Percentiles rank a stretch among this genome's conserved stretches.
phyloP scores from a whole-genome alignment of 2,113 vertebrate species.

The Guaruba guarouba region DNA sequence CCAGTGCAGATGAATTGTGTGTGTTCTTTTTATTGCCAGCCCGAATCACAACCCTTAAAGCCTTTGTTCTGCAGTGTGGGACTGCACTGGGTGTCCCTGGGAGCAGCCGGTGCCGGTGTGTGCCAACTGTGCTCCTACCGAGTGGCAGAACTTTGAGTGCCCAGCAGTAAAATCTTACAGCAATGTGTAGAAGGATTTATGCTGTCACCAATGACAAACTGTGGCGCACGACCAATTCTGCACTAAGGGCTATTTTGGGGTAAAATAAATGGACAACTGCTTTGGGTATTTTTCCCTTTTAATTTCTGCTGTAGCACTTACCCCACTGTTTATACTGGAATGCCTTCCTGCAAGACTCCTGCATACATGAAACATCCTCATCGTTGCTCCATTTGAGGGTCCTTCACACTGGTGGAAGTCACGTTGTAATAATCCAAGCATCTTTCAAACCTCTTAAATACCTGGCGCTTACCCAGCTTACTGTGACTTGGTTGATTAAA shows the following conservation, averaged over 20 bases:
- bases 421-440: not conserved
- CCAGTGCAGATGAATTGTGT: not conserved
- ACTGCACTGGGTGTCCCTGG: not conserved
- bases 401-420: not conserved
- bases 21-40: not conserved
- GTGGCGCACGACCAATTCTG: not conserved
- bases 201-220: not conserved
- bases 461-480: not conserved
- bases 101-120: not conserved
- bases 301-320: not conserved
- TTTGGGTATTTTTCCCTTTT: not conserved
- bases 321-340: not conserved
- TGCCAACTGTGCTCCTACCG: not conserved
- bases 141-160: not conserved
- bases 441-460: not conserved
- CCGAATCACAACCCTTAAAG: not conserved
- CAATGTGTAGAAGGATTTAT: not conserved
- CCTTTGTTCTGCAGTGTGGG: not conserved
- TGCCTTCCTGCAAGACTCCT: not conserved
- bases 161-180: not conserved
- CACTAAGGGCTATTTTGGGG: not conserved
- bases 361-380: not conserved
- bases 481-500: not conserved
- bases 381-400: not conserved
- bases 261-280: conserved; percentile 11